Conservation (phyloP, 2,888 invertebrate genomes). For the Cacoxenus indagator region DNA sequence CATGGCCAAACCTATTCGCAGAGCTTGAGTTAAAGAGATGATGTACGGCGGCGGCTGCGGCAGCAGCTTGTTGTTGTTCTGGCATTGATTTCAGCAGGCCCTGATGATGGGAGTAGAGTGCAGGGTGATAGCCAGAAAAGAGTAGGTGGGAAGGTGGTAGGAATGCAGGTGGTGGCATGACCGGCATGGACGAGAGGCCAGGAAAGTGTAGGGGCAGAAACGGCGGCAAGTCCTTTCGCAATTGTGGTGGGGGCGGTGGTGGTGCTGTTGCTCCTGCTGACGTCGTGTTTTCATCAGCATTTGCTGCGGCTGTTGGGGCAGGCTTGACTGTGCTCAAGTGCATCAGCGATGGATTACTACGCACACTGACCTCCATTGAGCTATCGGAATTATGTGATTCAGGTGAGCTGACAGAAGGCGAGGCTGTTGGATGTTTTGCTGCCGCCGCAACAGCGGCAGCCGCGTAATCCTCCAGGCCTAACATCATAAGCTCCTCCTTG, state of each 20-base stretch:
- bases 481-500: constrained; percentile 81
- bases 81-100: constrained; percentile 67
- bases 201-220: constrained; percentile 80
- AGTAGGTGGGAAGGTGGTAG: constrained; percentile 75
- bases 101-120: constrained; percentile 72
- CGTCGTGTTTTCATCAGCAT: background rate
- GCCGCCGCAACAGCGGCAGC: constrained; percentile 45
- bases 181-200: constrained; percentile 74
- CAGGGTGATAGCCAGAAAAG: constrained; percentile 76
- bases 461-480: constrained; percentile 77
- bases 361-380: constrained; percentile 81
- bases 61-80: constrained; percentile 65
- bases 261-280: no score
- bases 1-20: constrained; percentile 46
- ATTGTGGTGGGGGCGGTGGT: constrained; percentile 65
- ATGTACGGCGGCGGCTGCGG: constrained; percentile 64
- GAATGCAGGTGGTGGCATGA: constrained; percentile 77
- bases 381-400: constrained; percentile 88
- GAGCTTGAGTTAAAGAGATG: constrained; percentile 61
- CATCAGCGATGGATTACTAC: constrained; percentile 72
- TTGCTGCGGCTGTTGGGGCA: background rate
- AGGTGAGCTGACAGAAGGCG: constrained; percentile 84
- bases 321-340: constrained; percentile 66
- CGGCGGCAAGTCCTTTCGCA: constrained; percentile 73
- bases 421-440: constrained; percentile 74